These are phyloP conservation scores for Eretmochelys imbricata DNA, from an alignment of 2,113 vertebrate genomes.

Conservation along the genomic window DNA sequence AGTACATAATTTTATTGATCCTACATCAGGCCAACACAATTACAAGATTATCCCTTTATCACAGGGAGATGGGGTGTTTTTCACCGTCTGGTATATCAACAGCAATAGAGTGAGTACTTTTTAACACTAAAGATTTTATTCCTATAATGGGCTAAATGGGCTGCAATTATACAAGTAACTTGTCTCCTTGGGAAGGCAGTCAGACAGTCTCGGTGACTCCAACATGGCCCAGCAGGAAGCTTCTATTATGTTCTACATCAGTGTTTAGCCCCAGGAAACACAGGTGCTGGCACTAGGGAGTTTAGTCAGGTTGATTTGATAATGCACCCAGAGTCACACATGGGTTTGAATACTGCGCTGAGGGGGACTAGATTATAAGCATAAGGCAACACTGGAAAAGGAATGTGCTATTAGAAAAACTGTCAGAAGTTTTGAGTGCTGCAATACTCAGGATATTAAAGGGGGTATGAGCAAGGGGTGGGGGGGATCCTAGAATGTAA, in stretches of 20 bases:
- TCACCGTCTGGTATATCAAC: background rate
- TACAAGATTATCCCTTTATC: background rate
- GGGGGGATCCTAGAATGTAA: background rate
- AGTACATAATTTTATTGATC: rapidly evolving
- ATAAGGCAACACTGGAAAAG: background rate
- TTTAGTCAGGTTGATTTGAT: background rate
- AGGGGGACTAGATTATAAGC: background rate
- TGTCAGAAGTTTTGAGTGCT: background rate
- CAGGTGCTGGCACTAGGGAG: background rate
- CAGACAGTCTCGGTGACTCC: background rate
- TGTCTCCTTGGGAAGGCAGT: background rate
- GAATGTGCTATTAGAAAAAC: rapidly evolving
- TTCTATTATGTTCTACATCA: background rate
- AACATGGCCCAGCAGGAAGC: background rate
- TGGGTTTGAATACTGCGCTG: background rate
- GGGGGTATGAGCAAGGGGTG: too few species aligned
- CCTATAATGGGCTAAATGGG: background rate
- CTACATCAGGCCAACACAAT: background rate
- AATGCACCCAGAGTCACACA: background rate
- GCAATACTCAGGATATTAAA: background rate
- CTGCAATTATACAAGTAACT: background rate
- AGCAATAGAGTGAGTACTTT: background rate
- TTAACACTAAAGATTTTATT: background rate
- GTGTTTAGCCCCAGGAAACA: background rate
- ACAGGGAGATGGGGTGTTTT: background rate